These are phyloP conservation scores for Lophius americanus DNA, from an alignment of 2,797 vertebrate species.

Conservation along the genomic window DNA sequence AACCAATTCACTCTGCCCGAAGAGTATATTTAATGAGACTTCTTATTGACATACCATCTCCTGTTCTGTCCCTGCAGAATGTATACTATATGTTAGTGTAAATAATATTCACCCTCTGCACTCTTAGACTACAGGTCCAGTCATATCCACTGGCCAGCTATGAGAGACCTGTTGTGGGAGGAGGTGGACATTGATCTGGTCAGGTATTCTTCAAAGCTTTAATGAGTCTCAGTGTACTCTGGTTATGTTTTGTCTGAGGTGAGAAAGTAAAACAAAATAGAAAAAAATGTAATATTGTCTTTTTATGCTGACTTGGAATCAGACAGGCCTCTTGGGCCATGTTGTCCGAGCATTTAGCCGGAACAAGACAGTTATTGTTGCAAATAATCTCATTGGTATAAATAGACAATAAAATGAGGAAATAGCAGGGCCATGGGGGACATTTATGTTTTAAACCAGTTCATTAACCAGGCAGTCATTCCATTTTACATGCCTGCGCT, in stretches of 20 bases:
- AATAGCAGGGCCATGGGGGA: constrained; percentile 70
- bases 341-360: constrained; percentile 67
- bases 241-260: constrained; percentile 38
- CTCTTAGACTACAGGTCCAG: constrained; percentile 22
- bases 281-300: constrained; percentile 45
- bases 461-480: constrained; percentile 78
- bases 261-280: constrained; percentile 45
- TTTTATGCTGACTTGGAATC: constrained; percentile 52
- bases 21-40: constrained; percentile 54
- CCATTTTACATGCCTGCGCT: constrained; percentile 69
- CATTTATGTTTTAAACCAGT: constrained; percentile 75
- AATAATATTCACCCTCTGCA: constrained; percentile 25
- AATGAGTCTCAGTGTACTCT: constrained; percentile 20
- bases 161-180: constrained; percentile 10
- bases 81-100: constrained; percentile 24
- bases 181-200: constrained; percentile 26
- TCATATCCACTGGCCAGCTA: constrained; percentile 18
- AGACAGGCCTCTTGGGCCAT: constrained; percentile 56
- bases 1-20: constrained; percentile 49
- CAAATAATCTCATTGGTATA: constrained; percentile 75
- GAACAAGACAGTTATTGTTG: constrained; percentile 73
- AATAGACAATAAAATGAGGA: constrained; percentile 76
- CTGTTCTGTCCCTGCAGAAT: constrained; percentile 35
- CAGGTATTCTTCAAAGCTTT: constrained; percentile 36
- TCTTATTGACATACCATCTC: constrained; percentile 50